Evolutionary conservation across 2,797 vertebrate genomes (phyloP), one percentile per base, ranked within the genome.

Genomic region (Vultur gryphus): DNA sequence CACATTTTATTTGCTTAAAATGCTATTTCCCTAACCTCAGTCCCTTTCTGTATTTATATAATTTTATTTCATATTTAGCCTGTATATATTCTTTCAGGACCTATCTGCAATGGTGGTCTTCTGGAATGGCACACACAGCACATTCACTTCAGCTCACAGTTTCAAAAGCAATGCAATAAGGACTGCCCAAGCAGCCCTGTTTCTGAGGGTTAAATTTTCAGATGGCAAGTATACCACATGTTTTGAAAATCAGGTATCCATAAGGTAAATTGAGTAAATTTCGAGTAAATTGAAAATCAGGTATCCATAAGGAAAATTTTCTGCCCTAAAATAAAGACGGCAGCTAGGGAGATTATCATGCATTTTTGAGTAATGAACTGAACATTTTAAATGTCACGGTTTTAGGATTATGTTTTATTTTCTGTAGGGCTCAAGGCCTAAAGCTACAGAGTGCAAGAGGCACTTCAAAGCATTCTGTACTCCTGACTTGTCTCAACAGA

Each of bases 331-430:
- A 55, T 58, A 84, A 81, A 70, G 21, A 67, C 2, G 33, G 14
- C 3, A 44, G 17, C 23, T 48, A 43, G 24, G 46, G 37, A 84
- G 62, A 69, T n/a, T 54, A 61, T 43, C 2, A 7, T 0, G 0
- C 4, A 11, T 54, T 81, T 87, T 23, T 59, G 9, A 69, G 19
- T 28, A 67, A 59, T 18, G 86, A 80, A 80, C 3, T 0, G 2
- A 62, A 66, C 21, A 57, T 39, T 88, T 78, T 28, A 78, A 57
- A 44, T n/a, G n/a, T n/a, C n/a, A 57, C 2, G 1, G 21, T 29
- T 90, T 92, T 72, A 82, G 67, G 41, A 58, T 77, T 54, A 31
- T 9, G 8, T 39, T 93, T 87, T 75, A 26, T 9, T 80, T 89
- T 80, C 48, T 48, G 23, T 8, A 69, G 29, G 31, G 25, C n/a